These are phyloP conservation scores for Tamandua tetradactyla DNA, from an alignment of 2,797 vertebrate genomes.

Conservation along the genomic window DNA sequence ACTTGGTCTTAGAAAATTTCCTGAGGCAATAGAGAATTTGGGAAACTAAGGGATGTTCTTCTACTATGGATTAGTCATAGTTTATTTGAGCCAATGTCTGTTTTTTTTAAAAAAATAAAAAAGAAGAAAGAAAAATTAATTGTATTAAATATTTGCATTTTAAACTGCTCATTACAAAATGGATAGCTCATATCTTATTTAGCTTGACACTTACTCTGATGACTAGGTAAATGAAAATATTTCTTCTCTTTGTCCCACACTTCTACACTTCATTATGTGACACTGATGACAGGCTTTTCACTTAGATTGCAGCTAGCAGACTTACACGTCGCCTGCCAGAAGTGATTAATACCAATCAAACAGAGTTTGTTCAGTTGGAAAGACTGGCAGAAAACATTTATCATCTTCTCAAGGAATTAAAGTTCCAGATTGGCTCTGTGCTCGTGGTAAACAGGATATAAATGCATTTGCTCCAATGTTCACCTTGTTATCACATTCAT, in stretches of 20 bases:
- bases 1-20: not conserved
- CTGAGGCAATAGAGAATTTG: not conserved
- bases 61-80: not conserved
- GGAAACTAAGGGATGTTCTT: not conserved
- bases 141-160: conserved; percentile 66
- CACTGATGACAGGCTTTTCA: conserved; percentile 84
- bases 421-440: conserved; percentile 81
- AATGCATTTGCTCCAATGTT: conserved; percentile 65
- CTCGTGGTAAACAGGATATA: conserved; percentile 80
- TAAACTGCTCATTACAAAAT: conserved; percentile 67
- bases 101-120: conserved; percentile 68
- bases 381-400: conserved; percentile 88
- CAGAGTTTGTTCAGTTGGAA: conserved; percentile 83
- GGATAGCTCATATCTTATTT: conserved; percentile 56
- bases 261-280: conserved; percentile 84
- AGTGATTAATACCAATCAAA: conserved; percentile 88
- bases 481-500: conserved; percentile 58
- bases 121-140: conserved; percentile 59
- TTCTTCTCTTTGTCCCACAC: conserved; percentile 77
- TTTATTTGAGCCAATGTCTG: conserved; percentile 40
- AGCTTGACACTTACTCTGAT: conserved; percentile 77
- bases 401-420: conserved; percentile 84
- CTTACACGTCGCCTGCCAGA: conserved; percentile 84
- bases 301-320: conserved; percentile 82
- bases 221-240: conserved; percentile 71